Evolutionary conservation across 2,113 vertebrate species (phyloP).

Genomic region (Spheniscus mendiculus): DNA sequence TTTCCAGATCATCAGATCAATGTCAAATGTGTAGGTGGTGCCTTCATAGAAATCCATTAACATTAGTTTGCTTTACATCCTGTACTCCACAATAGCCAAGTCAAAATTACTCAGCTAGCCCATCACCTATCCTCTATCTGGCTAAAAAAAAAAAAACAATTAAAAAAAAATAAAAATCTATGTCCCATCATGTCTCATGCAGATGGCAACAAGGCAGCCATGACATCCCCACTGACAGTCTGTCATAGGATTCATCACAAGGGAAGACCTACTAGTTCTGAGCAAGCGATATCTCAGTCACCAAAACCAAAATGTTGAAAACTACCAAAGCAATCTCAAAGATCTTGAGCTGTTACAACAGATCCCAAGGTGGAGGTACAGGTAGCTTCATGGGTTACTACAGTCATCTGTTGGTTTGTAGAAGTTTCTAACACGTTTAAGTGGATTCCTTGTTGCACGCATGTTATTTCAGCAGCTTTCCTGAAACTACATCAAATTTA

Average conservation of each 20-base stretch:
- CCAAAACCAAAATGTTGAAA: background rate
- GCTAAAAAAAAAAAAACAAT: background rate
- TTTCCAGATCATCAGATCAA: background rate
- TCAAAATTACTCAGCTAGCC: background rate
- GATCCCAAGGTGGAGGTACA: background rate
- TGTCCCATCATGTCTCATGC: background rate
- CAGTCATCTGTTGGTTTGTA: background rate
- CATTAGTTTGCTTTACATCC: background rate
- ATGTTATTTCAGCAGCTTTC: background rate
- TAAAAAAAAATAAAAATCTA: background rate
- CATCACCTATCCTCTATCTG: background rate
- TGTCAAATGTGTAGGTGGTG: background rate
- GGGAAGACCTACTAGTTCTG: background rate
- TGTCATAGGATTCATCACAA: background rate
- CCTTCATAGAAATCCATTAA: background rate
- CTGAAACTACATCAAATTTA: background rate
- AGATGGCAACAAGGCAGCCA: background rate
- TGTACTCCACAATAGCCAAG: background rate
- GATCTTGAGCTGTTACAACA: background rate
- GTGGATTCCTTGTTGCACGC: background rate
- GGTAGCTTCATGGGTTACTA: background rate
- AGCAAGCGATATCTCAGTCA: background rate
- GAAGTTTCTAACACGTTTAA: background rate
- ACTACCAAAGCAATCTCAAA: background rate
- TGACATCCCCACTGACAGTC: background rate